phyloP scores from a whole-genome alignment of 2,113 vertebrate genomes.

The Podiceps cristatus region DNA sequence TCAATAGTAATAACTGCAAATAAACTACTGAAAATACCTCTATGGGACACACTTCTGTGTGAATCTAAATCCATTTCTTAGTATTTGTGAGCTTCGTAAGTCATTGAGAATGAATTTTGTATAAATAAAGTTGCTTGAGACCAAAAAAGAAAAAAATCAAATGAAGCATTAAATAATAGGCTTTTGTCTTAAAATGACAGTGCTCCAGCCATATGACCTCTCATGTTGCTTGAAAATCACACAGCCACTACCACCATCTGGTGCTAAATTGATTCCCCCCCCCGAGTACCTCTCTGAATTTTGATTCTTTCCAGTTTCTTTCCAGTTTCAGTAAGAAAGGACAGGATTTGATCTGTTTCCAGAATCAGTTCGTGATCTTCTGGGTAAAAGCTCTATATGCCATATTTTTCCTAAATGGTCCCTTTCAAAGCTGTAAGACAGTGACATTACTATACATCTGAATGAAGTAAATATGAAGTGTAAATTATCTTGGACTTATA shows the following conservation, averaged over 20 bases:
- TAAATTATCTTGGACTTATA: neutral
- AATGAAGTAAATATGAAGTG: neutral
- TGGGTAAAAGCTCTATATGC: neutral
- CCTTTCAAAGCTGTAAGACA: neutral
- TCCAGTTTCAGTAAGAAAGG: neutral
- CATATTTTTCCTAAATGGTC: neutral
- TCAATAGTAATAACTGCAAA: neutral
- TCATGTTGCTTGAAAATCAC: neutral
- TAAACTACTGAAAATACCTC: neutral
- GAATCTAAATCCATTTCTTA: neutral
- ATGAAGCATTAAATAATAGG: neutral
- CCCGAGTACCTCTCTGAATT: neutral
- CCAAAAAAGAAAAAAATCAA: neutral
- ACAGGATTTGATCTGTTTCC: neutral
- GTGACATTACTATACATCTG: neutral
- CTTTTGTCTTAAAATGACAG: neutral
- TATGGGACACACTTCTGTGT: neutral
- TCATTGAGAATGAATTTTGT: neutral
- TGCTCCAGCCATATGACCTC: neutral
- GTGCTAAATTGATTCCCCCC: neutral
- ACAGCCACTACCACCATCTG: neutral
- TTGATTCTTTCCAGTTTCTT: neutral
- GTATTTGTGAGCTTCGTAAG: neutral
- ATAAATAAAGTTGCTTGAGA: neutral
- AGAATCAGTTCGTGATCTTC: neutral